phyloP scores from a whole-genome alignment of 30 jellyfish, hydroid and myxozoan species.

The Aurelia sp. region DNA sequence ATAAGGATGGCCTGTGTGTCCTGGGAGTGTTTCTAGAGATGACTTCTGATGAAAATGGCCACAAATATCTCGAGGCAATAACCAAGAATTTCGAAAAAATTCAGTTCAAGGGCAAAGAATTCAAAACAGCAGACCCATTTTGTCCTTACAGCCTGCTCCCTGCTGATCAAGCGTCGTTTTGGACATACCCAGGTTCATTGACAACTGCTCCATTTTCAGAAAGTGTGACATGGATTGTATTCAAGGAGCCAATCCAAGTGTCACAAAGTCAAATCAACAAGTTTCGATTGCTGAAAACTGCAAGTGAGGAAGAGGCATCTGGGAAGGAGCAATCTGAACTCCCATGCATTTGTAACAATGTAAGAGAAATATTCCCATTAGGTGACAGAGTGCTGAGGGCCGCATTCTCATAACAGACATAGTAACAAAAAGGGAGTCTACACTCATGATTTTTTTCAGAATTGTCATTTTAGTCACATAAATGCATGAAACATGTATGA shows the following conservation, averaged over 20 bases:
- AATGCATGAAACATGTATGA: too few species aligned
- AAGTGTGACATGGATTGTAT: constrained; percentile 94
- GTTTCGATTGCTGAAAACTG: constrained; percentile 56
- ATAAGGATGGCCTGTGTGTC: constrained; percentile 87
- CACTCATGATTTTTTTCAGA: too few species aligned
- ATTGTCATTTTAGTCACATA: too few species aligned
- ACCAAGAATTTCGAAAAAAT: constrained; percentile 43
- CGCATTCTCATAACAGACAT: constrained; percentile 12
- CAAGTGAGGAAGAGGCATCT: constrained; percentile 12
- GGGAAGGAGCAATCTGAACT: too few species aligned
- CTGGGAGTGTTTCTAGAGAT: constrained; percentile 86
- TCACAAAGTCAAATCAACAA: constrained; percentile 62
- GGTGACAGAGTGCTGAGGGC: constrained; percentile 67
- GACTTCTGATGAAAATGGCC: constrained; percentile 41
- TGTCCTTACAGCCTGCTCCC: constrained; percentile 89
- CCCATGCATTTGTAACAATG: constrained; percentile 62
- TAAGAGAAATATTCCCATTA: constrained; percentile 74
- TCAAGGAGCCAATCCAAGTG: constrained; percentile 73
- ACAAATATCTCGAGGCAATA: constrained; percentile 56
- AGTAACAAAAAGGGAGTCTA: too few species aligned
- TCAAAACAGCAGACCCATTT: constrained; percentile 18
- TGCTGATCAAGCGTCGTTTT: constrained; percentile 40
- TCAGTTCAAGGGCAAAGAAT: constrained; percentile 33
- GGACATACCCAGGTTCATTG: constrained; percentile 95
- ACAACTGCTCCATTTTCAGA: constrained; percentile 96